A percentile compares a stretch with the other conserved stretches of the same genome.
Evolutionary conservation across 2,113 vertebrate species (phyloP).

Genomic region (Porphyrio hochstetteri): DNA sequence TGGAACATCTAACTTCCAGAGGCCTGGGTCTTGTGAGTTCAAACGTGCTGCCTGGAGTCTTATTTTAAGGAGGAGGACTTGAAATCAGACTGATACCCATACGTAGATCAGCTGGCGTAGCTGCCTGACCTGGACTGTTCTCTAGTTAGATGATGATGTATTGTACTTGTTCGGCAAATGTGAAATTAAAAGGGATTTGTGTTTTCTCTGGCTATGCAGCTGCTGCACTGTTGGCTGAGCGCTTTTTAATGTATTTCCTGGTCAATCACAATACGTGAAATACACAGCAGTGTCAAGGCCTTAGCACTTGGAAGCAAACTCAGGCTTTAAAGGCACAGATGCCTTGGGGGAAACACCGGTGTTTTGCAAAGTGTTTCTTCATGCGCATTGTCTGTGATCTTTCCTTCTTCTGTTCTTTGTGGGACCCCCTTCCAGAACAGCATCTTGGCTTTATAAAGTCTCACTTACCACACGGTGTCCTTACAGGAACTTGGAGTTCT

Average conservation of each 20-base stretch:
- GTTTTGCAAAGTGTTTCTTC: not conserved
- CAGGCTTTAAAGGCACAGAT: not conserved
- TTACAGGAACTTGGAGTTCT: not conserved
- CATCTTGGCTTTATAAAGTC: not conserved
- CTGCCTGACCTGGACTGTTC: not conserved
- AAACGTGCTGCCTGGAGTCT: not conserved
- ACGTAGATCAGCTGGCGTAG: not conserved
- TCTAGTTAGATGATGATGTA: not conserved
- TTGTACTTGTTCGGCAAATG: constrained; percentile 33
- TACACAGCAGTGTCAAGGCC: not conserved
- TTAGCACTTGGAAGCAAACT: not conserved
- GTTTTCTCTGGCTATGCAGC: constrained; percentile 4
- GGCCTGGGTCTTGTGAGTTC: not conserved
- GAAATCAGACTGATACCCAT: not conserved
- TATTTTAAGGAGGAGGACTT: not conserved
- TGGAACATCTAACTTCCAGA: not conserved
- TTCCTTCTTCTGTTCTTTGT: not conserved
- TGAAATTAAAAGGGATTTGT: constrained; percentile 30
- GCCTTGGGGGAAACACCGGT: not conserved
- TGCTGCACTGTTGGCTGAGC: not conserved
- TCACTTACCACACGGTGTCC: not conserved
- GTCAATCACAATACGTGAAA: not conserved
- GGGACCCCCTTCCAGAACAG: not conserved
- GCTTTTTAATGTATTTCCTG: not conserved
- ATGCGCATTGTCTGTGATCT: not conserved